These are phyloP conservation scores for Tokudaia muenninki DNA, from an alignment of 2,797 vertebrate species.

Conservation along the genomic window DNA sequence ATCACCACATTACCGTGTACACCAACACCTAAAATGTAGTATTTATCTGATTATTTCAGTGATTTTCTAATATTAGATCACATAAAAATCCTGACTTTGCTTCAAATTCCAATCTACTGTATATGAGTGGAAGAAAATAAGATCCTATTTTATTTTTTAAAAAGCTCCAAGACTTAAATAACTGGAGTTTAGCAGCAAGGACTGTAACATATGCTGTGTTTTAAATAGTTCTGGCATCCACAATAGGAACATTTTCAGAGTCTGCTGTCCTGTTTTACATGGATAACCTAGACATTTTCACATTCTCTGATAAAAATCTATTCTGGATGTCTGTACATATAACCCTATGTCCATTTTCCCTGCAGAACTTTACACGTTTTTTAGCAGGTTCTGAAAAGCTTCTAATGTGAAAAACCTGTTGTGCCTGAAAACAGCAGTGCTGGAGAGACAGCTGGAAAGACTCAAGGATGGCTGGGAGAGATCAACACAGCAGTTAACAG, in stretches of 20 bases:
- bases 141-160: not conserved
- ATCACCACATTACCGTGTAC: not conserved
- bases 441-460: not conserved
- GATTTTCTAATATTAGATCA: not conserved
- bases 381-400: not conserved
- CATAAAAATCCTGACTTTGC: not conserved
- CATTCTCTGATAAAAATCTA: not conserved
- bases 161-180: not conserved
- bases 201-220: not conserved
- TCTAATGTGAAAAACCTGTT: not conserved
- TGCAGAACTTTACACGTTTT: fast-evolving
- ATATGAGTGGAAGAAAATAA: not conserved
- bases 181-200: not conserved
- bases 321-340: not conserved
- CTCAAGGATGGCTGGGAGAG: not conserved
- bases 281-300: not conserved
- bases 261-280: not conserved
- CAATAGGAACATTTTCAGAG: not conserved
- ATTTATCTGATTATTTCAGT: not conserved
- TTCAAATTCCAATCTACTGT: not conserved
- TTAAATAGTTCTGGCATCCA: not conserved
- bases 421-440: not conserved
- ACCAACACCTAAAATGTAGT: not conserved
- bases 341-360: not conserved
- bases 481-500: not conserved